Conservation (phyloP, 1,140 invertebrate genomes). For the Bombus turneri region DNA sequence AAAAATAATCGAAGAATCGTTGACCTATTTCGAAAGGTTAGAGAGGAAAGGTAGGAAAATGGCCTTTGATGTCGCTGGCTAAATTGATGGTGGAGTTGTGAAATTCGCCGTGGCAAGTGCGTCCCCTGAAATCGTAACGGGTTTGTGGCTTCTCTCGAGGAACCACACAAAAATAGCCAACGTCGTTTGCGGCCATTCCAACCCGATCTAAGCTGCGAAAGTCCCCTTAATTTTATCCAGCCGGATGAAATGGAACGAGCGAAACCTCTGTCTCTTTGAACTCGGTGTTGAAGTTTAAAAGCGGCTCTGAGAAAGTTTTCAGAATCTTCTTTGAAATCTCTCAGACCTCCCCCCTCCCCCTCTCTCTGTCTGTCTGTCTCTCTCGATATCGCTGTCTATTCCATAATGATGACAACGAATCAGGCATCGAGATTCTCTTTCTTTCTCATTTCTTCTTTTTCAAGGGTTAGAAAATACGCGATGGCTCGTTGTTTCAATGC, state of each 20-base stretch:
- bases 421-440: not conserved
- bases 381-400: not conserved
- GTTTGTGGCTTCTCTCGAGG: constrained; percentile 61
- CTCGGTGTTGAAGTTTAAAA: constrained; percentile 13
- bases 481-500: not conserved
- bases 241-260: constrained; percentile 33
- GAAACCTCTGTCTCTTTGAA: constrained; percentile 24
- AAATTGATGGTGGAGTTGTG: constrained; percentile 4
- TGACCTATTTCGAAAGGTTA: not conserved
- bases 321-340: not conserved
- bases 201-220: constrained; percentile 58
- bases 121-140: constrained; percentile 52
- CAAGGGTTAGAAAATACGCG: not conserved
- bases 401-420: not conserved
- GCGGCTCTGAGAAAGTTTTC: not conserved
- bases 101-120: constrained; percentile 56
- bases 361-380: not conserved
- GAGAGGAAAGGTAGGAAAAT: not conserved
- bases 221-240: constrained; percentile 64
- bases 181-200: constrained; percentile 64
- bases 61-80: not conserved
- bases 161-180: constrained; percentile 65
- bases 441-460: not conserved
- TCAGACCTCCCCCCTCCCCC: not conserved
- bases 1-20: constrained; percentile 14